Base-by-base conservation (phyloP, 2,797 vertebrate genomes). In the Philypnodon macrostomus region DNA sequence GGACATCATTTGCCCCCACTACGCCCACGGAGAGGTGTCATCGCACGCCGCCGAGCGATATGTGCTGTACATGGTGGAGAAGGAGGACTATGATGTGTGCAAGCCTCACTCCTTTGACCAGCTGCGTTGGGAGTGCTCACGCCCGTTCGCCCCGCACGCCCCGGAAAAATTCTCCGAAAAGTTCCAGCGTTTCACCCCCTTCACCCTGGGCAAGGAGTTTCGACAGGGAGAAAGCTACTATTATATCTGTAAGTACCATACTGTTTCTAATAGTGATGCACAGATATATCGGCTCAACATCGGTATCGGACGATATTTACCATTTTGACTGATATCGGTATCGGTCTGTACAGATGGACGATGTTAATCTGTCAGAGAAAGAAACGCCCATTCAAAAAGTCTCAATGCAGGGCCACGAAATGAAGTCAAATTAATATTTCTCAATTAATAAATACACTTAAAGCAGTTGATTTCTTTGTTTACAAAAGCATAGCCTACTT, bases 1-100 rank as follows among this genome's bases (percentile, higher is more conserved):
- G 85, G 95, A 98, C 79, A 96, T 98, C 64, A 79, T 97, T 81
- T 98, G 96, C 67, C 96, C 96, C 0, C 94, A 98, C 69, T 98
- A 97, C 0, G 70, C 87, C 70, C 92, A 85, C 2, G 87, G 87
- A 5, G 82, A 89, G 7, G 73, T 89, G 67, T 64, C 88, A 0
- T 80, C 82, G 0, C 81, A 83, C 0, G 38, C 77, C 34, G 93
- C 94, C 23, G 95, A 98, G 70, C 92, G 90, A 15, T 98, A 98
- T 14, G 93, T 94, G 0, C 85, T 98, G 1, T 98, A 95, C 86
- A 88, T 97, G 88, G 96, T 98, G 81, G 94, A 95, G 31, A 68
- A 14, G 0, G 90, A 93, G 65, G 93, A 96, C 65, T 98, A 91
- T 7, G 53, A 83, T 1, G 74, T 84, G 27, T 98, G 96, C 72